Evolutionary conservation across 2,888 invertebrate genomes (phyloP).

Genomic region (Notodonta dromedarius): DNA sequence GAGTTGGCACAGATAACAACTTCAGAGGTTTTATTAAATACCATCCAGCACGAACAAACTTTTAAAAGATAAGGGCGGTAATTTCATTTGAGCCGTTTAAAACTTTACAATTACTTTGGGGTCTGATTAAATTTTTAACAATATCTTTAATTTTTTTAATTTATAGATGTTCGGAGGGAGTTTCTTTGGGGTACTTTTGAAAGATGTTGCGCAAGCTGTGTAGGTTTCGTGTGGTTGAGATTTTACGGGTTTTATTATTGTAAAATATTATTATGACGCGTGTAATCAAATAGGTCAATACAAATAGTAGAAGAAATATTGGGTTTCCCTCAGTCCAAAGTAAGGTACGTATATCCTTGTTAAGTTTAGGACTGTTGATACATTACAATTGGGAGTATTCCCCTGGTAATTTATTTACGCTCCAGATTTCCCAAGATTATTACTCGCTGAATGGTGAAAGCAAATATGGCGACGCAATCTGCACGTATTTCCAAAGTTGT

Average conservation of each 20-base stretch:
- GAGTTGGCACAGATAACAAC: constrained; percentile 56
- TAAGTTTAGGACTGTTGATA: too few relatives aligned
- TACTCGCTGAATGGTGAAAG: too few relatives aligned
- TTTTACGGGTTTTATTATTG: not conserved
- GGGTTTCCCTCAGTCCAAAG: too few relatives aligned
- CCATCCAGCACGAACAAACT: constrained; percentile 55
- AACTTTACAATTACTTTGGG: constrained; percentile 53
- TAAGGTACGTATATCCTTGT: too few relatives aligned
- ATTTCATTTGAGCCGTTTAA: constrained; percentile 71
- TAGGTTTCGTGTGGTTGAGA: not conserved
- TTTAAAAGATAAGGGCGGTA: constrained; percentile 63
- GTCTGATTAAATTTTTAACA: constrained; percentile 68
- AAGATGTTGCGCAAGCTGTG: constrained; percentile 2
- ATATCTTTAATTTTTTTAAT: constrained; percentile 63
- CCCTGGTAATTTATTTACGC: too few relatives aligned
- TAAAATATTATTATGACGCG: not conserved
- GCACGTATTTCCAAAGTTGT: too few relatives aligned
- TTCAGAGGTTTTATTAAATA: constrained; percentile 71
- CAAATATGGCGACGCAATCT: too few relatives aligned
- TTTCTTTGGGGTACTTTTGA: constrained; percentile 30
- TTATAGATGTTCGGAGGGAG: constrained; percentile 46
- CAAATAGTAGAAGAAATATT: too few relatives aligned
- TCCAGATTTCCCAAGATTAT: too few relatives aligned
- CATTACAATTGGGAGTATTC: too few relatives aligned
- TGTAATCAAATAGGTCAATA: too few relatives aligned